Conservation (phyloP, 2,888 invertebrate species). For the Coremacera marginata region DNA sequence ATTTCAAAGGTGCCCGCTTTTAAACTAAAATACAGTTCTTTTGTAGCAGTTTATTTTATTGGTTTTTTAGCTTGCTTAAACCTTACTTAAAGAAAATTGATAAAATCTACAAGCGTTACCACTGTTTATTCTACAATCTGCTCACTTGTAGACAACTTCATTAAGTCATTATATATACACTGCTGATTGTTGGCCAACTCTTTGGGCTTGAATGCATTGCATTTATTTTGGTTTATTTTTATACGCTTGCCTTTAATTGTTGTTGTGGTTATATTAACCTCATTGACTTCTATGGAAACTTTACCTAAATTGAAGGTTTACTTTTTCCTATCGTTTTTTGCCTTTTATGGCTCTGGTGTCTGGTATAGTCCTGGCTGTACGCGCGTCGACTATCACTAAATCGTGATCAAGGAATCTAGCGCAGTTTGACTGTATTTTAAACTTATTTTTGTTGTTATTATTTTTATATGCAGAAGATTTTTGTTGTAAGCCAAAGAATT, state of each 20-base stretch:
- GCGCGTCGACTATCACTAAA: slow-evolving; percentile 13
- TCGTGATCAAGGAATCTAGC: slow-evolving; percentile 33
- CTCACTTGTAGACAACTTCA: slow-evolving; percentile 20
- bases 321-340: background rate
- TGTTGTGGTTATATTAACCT: background rate
- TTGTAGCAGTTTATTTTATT: background rate
- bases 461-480: background rate
- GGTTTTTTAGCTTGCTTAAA: background rate
- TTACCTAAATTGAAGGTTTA: background rate
- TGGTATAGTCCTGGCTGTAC: background rate
- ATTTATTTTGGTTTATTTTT: background rate
- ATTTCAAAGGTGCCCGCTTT: background rate
- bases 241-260: background rate
- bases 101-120: slow-evolving; percentile 28
- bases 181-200: background rate
- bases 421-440: background rate
- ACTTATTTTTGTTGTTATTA: background rate
- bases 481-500: no score
- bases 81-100: background rate
- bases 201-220: background rate
- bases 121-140: background rate
- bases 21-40: background rate
- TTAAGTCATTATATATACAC: slow-evolving; percentile 29
- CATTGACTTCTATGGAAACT: slow-evolving; percentile 23
- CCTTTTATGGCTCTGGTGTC: background rate